Conservation (phyloP, 2,888 invertebrate genomes). For the Colletes collaris region DNA sequence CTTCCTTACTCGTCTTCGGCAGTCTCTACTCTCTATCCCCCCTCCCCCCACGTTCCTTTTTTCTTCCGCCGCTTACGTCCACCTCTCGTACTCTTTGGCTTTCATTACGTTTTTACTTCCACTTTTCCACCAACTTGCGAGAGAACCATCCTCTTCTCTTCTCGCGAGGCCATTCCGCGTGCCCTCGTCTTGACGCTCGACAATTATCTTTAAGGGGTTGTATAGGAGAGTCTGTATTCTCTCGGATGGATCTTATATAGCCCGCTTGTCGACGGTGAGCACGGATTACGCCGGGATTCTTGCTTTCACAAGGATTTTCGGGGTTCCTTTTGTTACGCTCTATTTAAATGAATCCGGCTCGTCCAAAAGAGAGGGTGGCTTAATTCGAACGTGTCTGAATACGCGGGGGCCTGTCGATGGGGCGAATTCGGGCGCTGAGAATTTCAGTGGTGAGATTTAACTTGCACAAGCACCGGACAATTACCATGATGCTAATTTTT, state of each 20-base stretch:
- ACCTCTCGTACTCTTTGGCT: slow-evolving; percentile 11
- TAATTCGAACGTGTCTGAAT: neutral
- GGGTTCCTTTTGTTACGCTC: neutral
- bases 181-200: neutral
- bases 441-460: neutral
- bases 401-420: neutral
- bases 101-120: slow-evolving; percentile 42
- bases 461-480: too few relatives aligned
- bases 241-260: neutral
- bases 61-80: slow-evolving; percentile 19
- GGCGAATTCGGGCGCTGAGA: neutral
- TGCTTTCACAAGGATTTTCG: slow-evolving; percentile 9
- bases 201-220: slow-evolving; percentile 37
- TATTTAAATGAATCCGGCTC: neutral
- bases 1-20: neutral
- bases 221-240: neutral
- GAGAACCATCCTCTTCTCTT: neutral
- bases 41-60: neutral
- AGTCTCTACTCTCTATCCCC: too few relatives aligned
- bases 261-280: neutral
- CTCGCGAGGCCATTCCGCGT: neutral
- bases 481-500: neutral
- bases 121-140: slow-evolving; percentile 15
- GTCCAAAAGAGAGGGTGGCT: neutral
- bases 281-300: slow-evolving; percentile 13